These are phyloP conservation scores for Ophthalmolycus amberensis DNA, from an alignment of 2,113 vertebrate species.

Conservation along the genomic window DNA sequence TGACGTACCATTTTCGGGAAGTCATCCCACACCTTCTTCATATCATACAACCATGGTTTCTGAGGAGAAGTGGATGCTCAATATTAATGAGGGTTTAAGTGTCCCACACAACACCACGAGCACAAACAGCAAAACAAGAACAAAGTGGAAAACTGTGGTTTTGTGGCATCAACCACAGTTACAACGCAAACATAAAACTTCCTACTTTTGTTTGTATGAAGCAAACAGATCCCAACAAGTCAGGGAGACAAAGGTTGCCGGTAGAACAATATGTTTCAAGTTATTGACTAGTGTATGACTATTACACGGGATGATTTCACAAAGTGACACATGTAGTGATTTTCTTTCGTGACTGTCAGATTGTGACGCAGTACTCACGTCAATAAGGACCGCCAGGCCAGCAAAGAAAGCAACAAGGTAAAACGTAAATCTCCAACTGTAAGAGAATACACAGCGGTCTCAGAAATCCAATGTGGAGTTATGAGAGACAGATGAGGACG, in stretches of 20 bases:
- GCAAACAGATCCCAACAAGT: background rate
- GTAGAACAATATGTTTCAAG: background rate
- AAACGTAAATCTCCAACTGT: slow-evolving; percentile 98
- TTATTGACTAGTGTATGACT: background rate
- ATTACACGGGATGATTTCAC: background rate
- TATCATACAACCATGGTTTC: slow-evolving; percentile 96
- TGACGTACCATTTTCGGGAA: slow-evolving; percentile 91
- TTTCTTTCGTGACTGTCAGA: background rate
- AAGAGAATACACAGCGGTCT: slow-evolving; percentile 79
- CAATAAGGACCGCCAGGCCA: slow-evolving; percentile 90
- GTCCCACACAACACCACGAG: background rate
- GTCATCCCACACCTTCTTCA: slow-evolving; percentile 89
- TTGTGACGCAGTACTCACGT: slow-evolving; percentile 86
- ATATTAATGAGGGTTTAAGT: slow-evolving; percentile 20
- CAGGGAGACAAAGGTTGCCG: background rate
- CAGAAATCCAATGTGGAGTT: slow-evolving; percentile 29
- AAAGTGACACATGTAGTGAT: background rate
- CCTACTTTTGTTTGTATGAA: background rate
- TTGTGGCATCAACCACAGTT: background rate
- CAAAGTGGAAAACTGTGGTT: background rate
- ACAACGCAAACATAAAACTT: background rate
- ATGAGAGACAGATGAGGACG: background rate
- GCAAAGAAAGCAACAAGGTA: slow-evolving; percentile 97
- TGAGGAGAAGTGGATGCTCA: slow-evolving; percentile 62
- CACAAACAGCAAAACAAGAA: slow-evolving; percentile 19